phyloP scores from a whole-genome alignment of 2,113 vertebrate species.

The Muscicapa adusta region DNA sequence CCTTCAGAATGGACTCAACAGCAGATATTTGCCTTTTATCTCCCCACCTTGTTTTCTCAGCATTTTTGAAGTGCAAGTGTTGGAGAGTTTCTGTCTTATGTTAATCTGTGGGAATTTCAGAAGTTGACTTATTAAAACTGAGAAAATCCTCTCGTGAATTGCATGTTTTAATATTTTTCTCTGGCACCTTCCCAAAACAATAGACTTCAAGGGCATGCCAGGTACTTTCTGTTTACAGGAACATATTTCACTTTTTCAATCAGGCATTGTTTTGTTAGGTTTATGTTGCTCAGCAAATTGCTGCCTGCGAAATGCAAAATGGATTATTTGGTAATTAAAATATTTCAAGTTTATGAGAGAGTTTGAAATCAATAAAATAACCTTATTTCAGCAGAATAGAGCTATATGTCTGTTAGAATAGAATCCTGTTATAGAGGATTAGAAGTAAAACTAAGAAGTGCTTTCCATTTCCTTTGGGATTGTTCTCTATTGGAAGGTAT shows the following conservation, averaged over 20 bases:
- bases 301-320: constrained; percentile 12
- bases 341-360: constrained; percentile 41
- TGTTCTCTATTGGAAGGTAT: background rate
- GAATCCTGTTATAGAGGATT: background rate
- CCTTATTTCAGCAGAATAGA: background rate
- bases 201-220: background rate
- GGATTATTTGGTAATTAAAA: constrained; percentile 44
- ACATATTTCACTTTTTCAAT: background rate
- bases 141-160: background rate
- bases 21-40: background rate
- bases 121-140: background rate
- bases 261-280: background rate
- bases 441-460: background rate
- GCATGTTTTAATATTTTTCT: background rate
- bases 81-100: background rate
- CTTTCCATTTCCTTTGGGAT: background rate
- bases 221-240: background rate
- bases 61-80: background rate
- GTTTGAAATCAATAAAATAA: constrained; percentile 14
- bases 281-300: constrained; percentile 6
- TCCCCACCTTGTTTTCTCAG: background rate
- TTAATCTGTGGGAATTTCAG: background rate
- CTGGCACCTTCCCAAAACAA: background rate
- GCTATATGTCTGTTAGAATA: background rate
- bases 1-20: background rate